These are phyloP conservation scores for Melanaphis sacchari DNA, from an alignment of 1,140 invertebrate genomes.

Conservation along the genomic window DNA sequence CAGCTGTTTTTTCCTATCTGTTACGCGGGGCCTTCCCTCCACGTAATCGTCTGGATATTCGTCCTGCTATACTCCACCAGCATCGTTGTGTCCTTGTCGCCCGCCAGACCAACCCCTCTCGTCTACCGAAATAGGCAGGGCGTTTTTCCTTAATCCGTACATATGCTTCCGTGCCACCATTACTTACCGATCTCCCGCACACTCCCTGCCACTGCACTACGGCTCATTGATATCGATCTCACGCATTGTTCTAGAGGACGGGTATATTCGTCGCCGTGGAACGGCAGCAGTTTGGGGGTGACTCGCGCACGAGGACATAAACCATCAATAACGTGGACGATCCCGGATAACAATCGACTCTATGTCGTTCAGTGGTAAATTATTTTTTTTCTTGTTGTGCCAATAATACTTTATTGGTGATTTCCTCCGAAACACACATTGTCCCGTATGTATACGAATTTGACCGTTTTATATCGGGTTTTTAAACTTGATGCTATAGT, in stretches of 20 bases:
- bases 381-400: neutral
- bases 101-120: neutral
- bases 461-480: neutral
- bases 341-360: neutral
- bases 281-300: neutral
- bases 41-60: constrained; percentile 49
- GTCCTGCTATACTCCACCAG: neutral
- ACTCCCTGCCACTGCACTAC: neutral
- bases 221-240: constrained; percentile 34
- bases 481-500: too few species aligned
- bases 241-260: neutral
- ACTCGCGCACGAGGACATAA: neutral
- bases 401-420: neutral
- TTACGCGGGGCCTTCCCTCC: neutral
- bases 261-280: neutral
- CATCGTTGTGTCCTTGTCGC: neutral
- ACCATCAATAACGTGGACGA: neutral
- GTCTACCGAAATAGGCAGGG: neutral
- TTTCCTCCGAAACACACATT: neutral
- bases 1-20: neutral
- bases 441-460: neutral
- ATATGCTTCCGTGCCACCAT: constrained; percentile 46
- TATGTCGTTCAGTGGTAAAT: neutral
- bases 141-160: constrained; percentile 54
- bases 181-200: neutral